These are phyloP conservation scores for Strigamia crassipes DNA, from an alignment of 2,888 invertebrate genomes.

Conservation along the genomic window DNA sequence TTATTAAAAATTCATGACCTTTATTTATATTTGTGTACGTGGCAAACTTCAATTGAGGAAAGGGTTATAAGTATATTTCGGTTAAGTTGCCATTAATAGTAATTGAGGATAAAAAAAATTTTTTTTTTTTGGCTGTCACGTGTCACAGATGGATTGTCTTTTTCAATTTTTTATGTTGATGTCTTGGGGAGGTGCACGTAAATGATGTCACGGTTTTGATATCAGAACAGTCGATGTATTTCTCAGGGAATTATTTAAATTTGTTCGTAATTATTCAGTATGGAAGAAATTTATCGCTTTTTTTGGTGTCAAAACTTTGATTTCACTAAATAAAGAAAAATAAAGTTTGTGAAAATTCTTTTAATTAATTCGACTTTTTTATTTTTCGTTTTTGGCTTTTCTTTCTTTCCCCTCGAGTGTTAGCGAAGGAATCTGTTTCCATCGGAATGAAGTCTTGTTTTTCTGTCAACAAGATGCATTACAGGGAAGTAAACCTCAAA, in stretches of 20 bases:
- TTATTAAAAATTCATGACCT: background rate
- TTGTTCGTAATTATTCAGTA: no score
- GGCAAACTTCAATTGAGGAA: background rate
- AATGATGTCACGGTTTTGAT: no score
- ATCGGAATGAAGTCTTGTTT: background rate
- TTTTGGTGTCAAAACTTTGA: no score
- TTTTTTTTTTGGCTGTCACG: background rate
- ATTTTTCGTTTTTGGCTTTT: background rate
- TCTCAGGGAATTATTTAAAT: no score
- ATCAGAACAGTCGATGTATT: no score
- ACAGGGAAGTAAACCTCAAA: background rate
- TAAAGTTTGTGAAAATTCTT: no score
- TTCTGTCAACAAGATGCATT: background rate
- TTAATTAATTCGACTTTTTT: background rate
- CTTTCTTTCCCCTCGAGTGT: background rate
- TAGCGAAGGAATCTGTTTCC: background rate
- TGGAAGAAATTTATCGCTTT: no score
- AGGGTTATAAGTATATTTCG: background rate
- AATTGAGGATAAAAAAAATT: background rate
- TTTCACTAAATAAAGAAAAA: no score
- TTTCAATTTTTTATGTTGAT: background rate
- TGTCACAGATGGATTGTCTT: background rate
- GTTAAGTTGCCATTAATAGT: background rate
- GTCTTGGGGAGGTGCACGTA: no score
- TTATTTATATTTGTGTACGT: background rate